phyloP scores from a whole-genome alignment of 2,888 invertebrate genomes.

The Epirrhoe tristata region DNA sequence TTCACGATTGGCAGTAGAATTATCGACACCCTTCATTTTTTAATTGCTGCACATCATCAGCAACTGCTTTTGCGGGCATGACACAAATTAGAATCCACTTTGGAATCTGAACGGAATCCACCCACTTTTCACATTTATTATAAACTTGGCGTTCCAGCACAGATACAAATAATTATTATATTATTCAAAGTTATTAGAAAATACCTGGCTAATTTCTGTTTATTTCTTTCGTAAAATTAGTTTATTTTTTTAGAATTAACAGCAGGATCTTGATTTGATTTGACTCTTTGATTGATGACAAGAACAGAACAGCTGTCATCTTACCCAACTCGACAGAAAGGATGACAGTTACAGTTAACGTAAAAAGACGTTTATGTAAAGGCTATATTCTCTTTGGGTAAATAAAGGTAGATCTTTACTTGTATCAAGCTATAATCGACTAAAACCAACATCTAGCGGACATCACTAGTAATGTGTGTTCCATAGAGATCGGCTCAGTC shows the following conservation, averaged over 20 bases:
- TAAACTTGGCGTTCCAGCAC: constrained; percentile 29
- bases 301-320: neutral
- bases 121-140: constrained; percentile 68
- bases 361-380: no score
- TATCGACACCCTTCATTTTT: constrained; percentile 87
- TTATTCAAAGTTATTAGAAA: constrained; percentile 21
- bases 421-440: no score
- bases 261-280: constrained; percentile 46
- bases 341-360: neutral
- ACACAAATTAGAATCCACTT: constrained; percentile 70
- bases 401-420: no score
- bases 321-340: neutral
- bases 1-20: constrained; percentile 76
- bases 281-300: constrained; percentile 53
- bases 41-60: constrained; percentile 71
- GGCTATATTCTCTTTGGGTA: no score
- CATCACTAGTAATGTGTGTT: no score
- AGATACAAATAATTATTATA: neutral
- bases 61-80: constrained; percentile 71
- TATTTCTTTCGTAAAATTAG: constrained; percentile 15
- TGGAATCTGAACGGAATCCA: constrained; percentile 61
- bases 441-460: no score
- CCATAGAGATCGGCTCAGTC: no score
- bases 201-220: constrained; percentile 21
- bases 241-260: constrained; percentile 34